Evolutionary conservation across 2,888 invertebrate genomes (phyloP).

Genomic region (Copidosoma aretas): DNA sequence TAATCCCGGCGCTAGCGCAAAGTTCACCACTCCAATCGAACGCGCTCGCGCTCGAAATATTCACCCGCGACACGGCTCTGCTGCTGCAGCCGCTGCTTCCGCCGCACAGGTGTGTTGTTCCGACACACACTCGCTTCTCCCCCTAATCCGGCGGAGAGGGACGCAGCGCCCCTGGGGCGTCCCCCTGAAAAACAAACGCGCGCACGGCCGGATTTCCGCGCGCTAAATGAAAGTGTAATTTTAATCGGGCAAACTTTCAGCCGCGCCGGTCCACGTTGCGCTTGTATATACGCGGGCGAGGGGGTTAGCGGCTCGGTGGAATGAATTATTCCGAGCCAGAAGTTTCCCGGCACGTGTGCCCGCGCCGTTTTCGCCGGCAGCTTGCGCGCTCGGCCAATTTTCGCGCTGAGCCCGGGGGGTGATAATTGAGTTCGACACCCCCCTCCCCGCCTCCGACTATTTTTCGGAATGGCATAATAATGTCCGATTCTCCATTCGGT

Average conservation of each 20-base stretch:
- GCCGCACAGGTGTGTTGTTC: background rate
- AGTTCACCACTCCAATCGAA: background rate
- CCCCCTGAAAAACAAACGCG: background rate
- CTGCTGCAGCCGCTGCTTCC: background rate
- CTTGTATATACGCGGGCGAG: background rate
- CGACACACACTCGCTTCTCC: too few relatives aligned
- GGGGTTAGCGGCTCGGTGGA: background rate
- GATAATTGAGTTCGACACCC: background rate
- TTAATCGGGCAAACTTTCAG: conserved; percentile 32
- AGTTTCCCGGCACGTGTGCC: conserved; percentile 5
- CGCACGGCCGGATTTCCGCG: conserved; percentile 15
- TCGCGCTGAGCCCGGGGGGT: background rate
- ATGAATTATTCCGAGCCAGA: conserved; percentile 21
- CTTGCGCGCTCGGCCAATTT: background rate
- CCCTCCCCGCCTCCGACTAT: background rate
- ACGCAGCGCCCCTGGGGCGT: too few relatives aligned
- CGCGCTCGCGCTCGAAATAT: background rate
- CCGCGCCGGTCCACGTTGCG: background rate
- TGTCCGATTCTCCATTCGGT: too few relatives aligned
- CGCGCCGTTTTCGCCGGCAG: background rate
- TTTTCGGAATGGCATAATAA: too few relatives aligned
- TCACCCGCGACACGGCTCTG: background rate
- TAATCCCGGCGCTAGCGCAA: background rate
- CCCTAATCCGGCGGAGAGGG: too few relatives aligned
- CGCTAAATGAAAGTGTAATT: conserved; percentile 37